These are phyloP conservation scores for Bambusicola thoracicus DNA, from an alignment of 2,113 vertebrate genomes.

Conservation along the genomic window DNA sequence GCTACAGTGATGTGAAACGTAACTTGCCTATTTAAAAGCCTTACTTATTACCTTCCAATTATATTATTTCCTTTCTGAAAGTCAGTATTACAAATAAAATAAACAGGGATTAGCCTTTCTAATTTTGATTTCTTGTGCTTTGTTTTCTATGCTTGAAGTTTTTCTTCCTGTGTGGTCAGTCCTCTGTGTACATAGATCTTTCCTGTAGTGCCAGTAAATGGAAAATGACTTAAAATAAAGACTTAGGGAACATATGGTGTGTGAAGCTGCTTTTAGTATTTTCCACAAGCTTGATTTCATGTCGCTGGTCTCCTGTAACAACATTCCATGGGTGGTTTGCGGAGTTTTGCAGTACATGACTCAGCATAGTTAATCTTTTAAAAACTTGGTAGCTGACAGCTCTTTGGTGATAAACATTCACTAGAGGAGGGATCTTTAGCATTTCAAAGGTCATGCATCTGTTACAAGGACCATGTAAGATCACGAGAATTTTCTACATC, in stretches of 20 bases:
- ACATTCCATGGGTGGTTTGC: not conserved
- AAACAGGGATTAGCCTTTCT: not conserved
- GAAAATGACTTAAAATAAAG: not conserved
- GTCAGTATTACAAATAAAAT: not conserved
- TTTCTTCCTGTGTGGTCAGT: not conserved
- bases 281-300: not conserved
- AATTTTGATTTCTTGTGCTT: not conserved
- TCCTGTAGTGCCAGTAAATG: not conserved
- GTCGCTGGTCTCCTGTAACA: not conserved
- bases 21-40: not conserved
- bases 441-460: slow-evolving; percentile 39
- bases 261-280: not conserved
- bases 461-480: not conserved
- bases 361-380: slow-evolving; percentile 11
- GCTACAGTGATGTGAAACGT: not conserved
- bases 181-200: fast-evolving
- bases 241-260: not conserved
- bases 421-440: not conserved
- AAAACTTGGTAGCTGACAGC: not conserved
- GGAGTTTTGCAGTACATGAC: not conserved
- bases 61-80: not conserved
- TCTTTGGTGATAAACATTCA: not conserved
- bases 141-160: not conserved
- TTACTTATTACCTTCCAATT: not conserved
- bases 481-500: not conserved